Evolutionary conservation across 2,888 invertebrate species (phyloP).

Genomic region (Gnatocerus cornutus): DNA sequence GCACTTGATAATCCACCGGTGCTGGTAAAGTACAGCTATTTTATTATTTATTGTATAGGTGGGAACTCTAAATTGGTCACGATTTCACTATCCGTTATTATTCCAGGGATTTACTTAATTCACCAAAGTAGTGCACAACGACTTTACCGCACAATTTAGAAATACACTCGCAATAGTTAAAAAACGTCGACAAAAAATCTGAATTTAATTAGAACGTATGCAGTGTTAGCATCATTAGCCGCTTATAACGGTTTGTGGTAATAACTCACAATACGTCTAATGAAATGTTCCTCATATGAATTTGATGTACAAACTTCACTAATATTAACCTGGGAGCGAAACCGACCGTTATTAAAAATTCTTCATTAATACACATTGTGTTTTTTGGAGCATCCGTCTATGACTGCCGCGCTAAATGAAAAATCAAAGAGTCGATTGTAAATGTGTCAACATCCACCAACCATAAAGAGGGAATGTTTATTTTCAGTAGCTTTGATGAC

Average conservation of each 20-base stretch:
- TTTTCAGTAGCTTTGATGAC: conserved; percentile 39
- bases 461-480: conserved; percentile 36
- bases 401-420: conserved; percentile 8
- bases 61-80: conserved; percentile 39
- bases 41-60: conserved; percentile 36
- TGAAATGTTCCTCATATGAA: conserved; percentile 44
- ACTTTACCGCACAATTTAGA: not conserved
- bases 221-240: conserved; percentile 44
- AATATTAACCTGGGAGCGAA: conserved; percentile 41
- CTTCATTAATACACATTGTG: conserved; percentile 44
- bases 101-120: conserved; percentile 14
- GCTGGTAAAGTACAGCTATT: conserved; percentile 25
- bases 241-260: conserved; percentile 44
- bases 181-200: not conserved
- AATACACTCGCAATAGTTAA: not conserved
- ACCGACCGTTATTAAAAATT: conserved; percentile 45
- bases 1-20: conserved; percentile 32
- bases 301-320: conserved; percentile 38
- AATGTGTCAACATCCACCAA: conserved; percentile 28
- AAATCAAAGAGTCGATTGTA: conserved; percentile 30
- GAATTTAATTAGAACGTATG: conserved; percentile 40
- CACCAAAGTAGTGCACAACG: not conserved
- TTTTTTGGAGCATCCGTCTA: conserved; percentile 32
- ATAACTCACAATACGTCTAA: conserved; percentile 49
- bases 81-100: conserved; percentile 23